Conservation (phyloP, 2,888 invertebrate species). For the Leptopilina drosophilae region DNA sequence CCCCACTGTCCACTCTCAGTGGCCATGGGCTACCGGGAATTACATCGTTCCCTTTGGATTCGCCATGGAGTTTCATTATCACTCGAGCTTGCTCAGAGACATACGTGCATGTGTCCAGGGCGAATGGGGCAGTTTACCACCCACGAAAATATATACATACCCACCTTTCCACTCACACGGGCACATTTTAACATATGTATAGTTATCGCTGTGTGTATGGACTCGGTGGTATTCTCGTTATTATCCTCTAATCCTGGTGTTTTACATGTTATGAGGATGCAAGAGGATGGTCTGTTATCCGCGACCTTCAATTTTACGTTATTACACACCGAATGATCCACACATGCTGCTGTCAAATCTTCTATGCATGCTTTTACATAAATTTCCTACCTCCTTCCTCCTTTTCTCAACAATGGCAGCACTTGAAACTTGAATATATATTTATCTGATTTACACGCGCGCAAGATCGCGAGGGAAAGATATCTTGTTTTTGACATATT, state of each 20-base stretch:
- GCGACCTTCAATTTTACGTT: conserved; percentile 71
- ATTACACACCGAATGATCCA: conserved; percentile 56
- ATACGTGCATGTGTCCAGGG: conserved; percentile 45
- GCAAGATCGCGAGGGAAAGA: no score
- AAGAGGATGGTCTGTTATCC: conserved; percentile 52
- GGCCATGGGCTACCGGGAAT: conserved; percentile 63
- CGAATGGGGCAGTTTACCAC: conserved; percentile 40
- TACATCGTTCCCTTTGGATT: conserved; percentile 59
- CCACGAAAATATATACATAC: conserved; percentile 29
- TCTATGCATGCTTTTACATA: conserved; percentile 70
- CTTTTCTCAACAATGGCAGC: conserved; percentile 23
- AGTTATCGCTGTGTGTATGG: conserved; percentile 40
- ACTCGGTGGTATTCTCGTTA: conserved; percentile 56
- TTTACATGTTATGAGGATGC: conserved; percentile 67
- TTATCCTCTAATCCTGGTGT: conserved; percentile 72
- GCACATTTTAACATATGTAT: background rate
- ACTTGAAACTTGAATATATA: conserved; percentile 15
- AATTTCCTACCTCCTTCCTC: conserved; percentile 63
- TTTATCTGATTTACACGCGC: no score
- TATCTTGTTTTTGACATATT: no score
- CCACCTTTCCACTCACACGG: conserved; percentile 14
- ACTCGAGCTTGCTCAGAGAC: conserved; percentile 54
- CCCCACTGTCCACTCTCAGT: conserved; percentile 69
- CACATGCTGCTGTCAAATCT: conserved; percentile 46
- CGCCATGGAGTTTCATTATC: conserved; percentile 70